These are phyloP conservation scores for Actinernus sp. DNA, from an alignment of 92 coral and sea anemone genomes.

Conservation along the genomic window DNA sequence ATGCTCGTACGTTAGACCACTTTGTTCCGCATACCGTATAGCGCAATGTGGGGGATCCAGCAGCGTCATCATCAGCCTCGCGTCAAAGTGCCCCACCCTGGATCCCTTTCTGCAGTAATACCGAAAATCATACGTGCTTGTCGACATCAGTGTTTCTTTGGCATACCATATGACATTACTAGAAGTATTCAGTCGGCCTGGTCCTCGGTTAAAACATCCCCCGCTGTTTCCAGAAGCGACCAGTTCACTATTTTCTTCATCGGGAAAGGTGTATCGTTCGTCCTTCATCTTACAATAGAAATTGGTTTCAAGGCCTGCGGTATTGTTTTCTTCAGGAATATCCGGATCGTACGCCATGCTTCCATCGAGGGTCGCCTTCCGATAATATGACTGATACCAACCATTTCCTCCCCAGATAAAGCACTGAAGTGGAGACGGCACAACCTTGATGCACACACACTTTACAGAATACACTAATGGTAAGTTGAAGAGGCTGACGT, in stretches of 20 bases:
- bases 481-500: conserved; percentile 54
- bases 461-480: conserved; percentile 30
- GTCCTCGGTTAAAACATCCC: conserved; percentile 33
- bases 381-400: conserved; percentile 54
- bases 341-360: conserved; percentile 68
- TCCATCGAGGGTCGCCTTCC: conserved; percentile 39
- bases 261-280: conserved; percentile 55
- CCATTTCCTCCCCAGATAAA: conserved; percentile 57
- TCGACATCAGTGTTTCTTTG: conserved; percentile 39
- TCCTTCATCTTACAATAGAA: conserved; percentile 64
- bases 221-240: conserved; percentile 18
- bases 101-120: conserved; percentile 49
- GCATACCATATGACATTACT: conserved; percentile 17
- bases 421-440: conserved; percentile 60
- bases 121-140: conserved; percentile 51
- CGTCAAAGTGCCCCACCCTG: conserved; percentile 39
- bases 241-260: background rate
- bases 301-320: conserved; percentile 18
- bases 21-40: conserved; percentile 33
- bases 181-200: conserved; percentile 31
- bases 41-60: conserved; percentile 50
- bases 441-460: conserved; percentile 32
- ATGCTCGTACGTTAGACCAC: background rate
- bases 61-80: conserved; percentile 26
- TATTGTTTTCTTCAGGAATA: conserved; percentile 3